Percentiles rank a stretch among this genome's conserved stretches.
Conservation (phyloP, 2,113 vertebrate genomes). For the Ivindomyrus marchei region DNA sequence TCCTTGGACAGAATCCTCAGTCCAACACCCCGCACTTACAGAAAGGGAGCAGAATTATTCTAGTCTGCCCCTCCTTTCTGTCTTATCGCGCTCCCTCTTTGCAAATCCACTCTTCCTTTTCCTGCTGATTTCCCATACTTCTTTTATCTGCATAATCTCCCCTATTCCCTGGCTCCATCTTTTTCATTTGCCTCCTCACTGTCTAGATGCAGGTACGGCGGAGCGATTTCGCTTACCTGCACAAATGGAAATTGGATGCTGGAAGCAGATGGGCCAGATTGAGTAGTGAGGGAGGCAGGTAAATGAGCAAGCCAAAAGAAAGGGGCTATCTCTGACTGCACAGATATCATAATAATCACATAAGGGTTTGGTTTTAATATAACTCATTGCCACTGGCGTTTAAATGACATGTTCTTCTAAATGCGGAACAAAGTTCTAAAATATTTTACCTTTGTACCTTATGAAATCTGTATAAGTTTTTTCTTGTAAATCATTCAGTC, state of each 20-base stretch:
- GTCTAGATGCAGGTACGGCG: background rate
- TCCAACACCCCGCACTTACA: background rate
- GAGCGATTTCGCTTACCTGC: background rate
- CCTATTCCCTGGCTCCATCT: background rate
- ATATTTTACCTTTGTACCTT: background rate
- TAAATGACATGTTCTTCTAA: background rate
- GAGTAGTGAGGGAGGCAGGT: conserved; percentile 2
- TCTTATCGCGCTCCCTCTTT: background rate
- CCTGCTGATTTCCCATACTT: background rate
- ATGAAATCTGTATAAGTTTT: background rate
- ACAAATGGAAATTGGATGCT: conserved; percentile 13
- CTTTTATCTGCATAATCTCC: background rate
- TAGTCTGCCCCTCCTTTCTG: background rate
- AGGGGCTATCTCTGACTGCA: background rate
- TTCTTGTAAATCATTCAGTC: background rate
- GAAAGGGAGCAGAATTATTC: background rate
- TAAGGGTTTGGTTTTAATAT: background rate
- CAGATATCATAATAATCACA: background rate
- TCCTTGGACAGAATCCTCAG: background rate
- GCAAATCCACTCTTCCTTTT: background rate
- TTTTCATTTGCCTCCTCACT: background rate
- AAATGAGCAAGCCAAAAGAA: background rate
- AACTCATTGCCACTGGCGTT: background rate
- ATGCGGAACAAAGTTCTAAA: background rate
- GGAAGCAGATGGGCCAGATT: background rate